A percentile compares a stretch with the other conserved stretches of the same genome.
These are phyloP conservation scores for Cathartes aura DNA, from an alignment of 2,113 vertebrate species.

Conservation along the genomic window DNA sequence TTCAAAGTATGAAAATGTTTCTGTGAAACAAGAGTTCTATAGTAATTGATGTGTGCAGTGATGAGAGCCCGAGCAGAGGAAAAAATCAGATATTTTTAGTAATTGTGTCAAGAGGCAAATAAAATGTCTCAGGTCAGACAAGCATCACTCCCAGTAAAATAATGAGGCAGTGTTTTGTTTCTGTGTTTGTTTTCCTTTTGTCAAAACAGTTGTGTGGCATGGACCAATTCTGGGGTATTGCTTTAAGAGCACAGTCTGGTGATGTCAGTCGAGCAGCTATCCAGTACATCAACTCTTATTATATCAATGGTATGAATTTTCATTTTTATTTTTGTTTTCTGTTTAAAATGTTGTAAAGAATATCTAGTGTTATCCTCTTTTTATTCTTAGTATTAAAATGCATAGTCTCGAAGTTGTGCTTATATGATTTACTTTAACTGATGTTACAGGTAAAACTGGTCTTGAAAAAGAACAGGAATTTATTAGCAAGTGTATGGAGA, in stretches of 20 bases:
- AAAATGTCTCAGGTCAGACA: neutral
- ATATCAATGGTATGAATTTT: constrained; percentile 91
- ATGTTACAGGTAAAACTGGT: constrained; percentile 90
- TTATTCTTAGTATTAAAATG: neutral
- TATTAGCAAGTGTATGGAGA: constrained; percentile 99
- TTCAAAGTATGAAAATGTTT: neutral
- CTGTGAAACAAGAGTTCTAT: neutral
- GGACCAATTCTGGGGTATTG: constrained; percentile 99
- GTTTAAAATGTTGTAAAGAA: neutral
- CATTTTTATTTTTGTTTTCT: neutral
- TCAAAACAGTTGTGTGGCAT: constrained; percentile 91
- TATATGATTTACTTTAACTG: neutral
- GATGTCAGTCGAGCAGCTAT: constrained; percentile 98
- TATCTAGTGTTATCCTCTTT: neutral
- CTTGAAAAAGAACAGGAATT: constrained; percentile 99
- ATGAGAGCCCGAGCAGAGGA: neutral
- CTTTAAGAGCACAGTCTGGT: constrained; percentile 92
- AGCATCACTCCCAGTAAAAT: neutral
- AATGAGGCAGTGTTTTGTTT: neutral
- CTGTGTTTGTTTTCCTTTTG: neutral
- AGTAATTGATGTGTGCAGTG: neutral
- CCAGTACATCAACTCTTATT: constrained; percentile 99
- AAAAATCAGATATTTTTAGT: neutral
- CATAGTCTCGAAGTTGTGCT: neutral
- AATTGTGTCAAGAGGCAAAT: neutral